Base-by-base conservation (phyloP, 2,113 vertebrate genomes). In the Empidonax alnorum region DNA sequence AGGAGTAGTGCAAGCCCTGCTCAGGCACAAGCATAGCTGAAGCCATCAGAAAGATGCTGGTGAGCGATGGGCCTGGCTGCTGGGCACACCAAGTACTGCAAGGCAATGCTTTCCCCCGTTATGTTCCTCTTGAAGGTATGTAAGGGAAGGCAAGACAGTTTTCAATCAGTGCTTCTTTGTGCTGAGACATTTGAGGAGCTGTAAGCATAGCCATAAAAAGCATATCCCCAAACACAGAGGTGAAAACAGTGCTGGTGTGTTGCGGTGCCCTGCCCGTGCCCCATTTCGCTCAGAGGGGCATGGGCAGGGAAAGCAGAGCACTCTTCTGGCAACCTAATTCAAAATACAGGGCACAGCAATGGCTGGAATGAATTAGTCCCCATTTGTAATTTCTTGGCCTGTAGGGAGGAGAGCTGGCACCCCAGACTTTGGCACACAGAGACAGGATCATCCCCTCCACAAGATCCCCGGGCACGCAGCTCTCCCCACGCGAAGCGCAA, bases 251-350 rank as follows among this genome's bases (percentile, higher is more conserved):
- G 49, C 47, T 15, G 1, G 62, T 8, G 67, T 47, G 19, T 30
- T 37, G 50, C 0, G 0, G 52, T 37, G 30, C 58, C 12, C 73
- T 0, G 0, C 7, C 58, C 27, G 53, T 76, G 22, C 72, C 66
- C 35, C 12, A 1, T 37, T 50, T 5, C 5, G 0, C 52, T 82
- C 44, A 1, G 47, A 61, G 56, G 56, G 56, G 28, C n/a, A 7
- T 1, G 0, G 71, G 35, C 3, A 0, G 13, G 31, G 69, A 65
- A 63, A 74, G 63, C 63, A 18, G 55, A 92, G 55, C 20, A 1
- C 30, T 55, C n/a, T 44, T 47, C 31, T 41, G n/a, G 61, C 88
- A 80, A 59, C 42, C 69, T 16, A 1, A 46, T 78, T 69, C 49
- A 6, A 42, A 82, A 55, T 1, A 69, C 22, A 49, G 76, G 59